Base-by-base conservation (phyloP, 2,113 vertebrate genomes). In the Seriola quinqueradiata region DNA sequence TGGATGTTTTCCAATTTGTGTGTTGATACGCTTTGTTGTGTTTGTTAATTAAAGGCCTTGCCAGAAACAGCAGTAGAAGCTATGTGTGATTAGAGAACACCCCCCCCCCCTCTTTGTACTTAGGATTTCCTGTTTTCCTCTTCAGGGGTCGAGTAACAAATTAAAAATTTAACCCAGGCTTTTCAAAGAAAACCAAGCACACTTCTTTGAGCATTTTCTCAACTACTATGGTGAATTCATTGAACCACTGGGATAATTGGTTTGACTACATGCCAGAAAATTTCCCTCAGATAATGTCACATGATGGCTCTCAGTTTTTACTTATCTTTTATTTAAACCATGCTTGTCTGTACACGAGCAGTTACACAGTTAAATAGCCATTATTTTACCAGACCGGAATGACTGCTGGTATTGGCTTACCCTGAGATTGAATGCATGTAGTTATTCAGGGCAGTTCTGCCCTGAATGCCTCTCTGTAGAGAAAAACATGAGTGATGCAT, bases 401-500 rank as follows among this genome's bases (percentile, higher is more conserved):
- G 21, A 21, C 23, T 54, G 52, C 32, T 68, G 48, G n/a, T 54
- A 40, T 69, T 63, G 16, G 44, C 46, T 72, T 42, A n/a, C 34
- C 55, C 67, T 36, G 44, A 52, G 25, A n/a, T 19, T 60, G 68
- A 28, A 71, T 54, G 60, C 46, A 17, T 59, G 38, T 67, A 55
- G 70, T 64, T 77, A 16, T 64, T 57, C n/a, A 13, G 64, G 21
- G 25, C 69, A 61, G 64, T 66, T 69, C 54, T 82, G 66, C 46
- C 46, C 38, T 76, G 78, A 85, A 69, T 83, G 67, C 36, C 54
- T 85, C 79, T 85, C 81, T 48, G 83, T 67, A 8, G 59, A 69
- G 65, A 8, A 50, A 57, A 70, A 82, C 88, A 54, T 0, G 79
- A 87, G 73, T 5, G 79, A 79, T 85, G 80, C 90, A 92, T 92